These are phyloP conservation scores for Drosophila putrida DNA, from an alignment of 2,888 invertebrate genomes.

Conservation along the genomic window DNA sequence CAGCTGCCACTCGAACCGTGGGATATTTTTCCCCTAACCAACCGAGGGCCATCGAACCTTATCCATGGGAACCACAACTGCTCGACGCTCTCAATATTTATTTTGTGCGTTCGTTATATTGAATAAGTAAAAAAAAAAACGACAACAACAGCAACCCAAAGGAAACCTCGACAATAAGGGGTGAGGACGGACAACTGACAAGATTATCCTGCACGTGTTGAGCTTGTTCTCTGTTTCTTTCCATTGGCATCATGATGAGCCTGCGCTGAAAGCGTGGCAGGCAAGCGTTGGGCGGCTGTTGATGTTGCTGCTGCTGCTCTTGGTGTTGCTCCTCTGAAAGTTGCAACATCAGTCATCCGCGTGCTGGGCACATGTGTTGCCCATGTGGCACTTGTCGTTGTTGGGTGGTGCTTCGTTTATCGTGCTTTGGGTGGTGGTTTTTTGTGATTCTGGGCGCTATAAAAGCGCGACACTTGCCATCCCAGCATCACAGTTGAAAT, in stretches of 20 bases:
- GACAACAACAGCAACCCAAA: conserved; percentile 20
- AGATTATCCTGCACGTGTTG: conserved; percentile 81
- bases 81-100: conserved; percentile 82
- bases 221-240: conserved; percentile 57
- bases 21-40: conserved; percentile 81
- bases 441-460: conserved; percentile 50
- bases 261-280: conserved; percentile 75
- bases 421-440: conserved; percentile 49
- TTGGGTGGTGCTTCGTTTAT: conserved; percentile 31
- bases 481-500: conserved; percentile 61
- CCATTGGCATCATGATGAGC: conserved; percentile 19
- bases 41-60: conserved; percentile 76
- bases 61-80: conserved; percentile 84
- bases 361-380: conserved; percentile 72
- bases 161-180: conserved; percentile 57
- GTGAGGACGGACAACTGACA: conserved; percentile 51
- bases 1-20: conserved; percentile 84
- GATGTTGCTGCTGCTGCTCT: conserved; percentile 15
- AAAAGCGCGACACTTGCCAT: conserved; percentile 66
- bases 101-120: conserved; percentile 76
- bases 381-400: conserved; percentile 73
- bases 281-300: conserved; percentile 66
- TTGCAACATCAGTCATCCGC: conserved; percentile 57
- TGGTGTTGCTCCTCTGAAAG: conserved; percentile 37
- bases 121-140: conserved; percentile 54